Base-by-base conservation (phyloP, 2,113 vertebrate genomes). In the Gobio gobio region DNA sequence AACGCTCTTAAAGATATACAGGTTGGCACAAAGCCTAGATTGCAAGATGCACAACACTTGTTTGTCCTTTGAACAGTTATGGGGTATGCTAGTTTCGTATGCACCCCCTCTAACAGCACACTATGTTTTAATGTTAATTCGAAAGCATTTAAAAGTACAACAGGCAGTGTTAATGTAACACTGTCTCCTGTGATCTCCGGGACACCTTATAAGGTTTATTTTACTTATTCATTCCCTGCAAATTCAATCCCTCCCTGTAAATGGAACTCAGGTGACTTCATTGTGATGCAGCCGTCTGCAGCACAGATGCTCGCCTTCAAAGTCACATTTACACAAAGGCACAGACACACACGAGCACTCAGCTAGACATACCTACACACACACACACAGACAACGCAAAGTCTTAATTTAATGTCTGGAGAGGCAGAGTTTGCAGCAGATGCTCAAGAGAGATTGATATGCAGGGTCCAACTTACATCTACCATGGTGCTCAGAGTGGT, bases 261-360 rank as follows among this genome's bases (percentile, higher is more conserved):
- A 70, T 51, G 75, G 79, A 85, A 81, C 78, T 66, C 78, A 29
- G 24, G 78, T 66, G 43, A 66, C 78, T 66, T 81, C 78, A 81
- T 80, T 80, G 78, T 80, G 78, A 45, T 63, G n/a, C 47, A 66
- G 56, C 22, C 58, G 61, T 81, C 78, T 66, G 78, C 45, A 64
- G 36, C 61, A 33, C 78, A 81, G 59, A 81, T 81, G 78, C 59
- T 81, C 16, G 14, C 43, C 78, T 81, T 81, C 61, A 81, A 81
- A 81, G 78, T 81, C 78, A 81, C 78, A 81, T 81, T 81, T 64
- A 81, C 78, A 81, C 43, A 64, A 43, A 76, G 73, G 24, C 47
- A 76, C 4, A 54, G 24, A 54, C 24, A 75, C 73, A 72, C 36
- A 40, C 40, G 40, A 16, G 20, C n/a, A 75, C 16, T 43, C 33